Evolutionary conservation across 2,113 vertebrate genomes (phyloP).

Genomic region (Xyrauchen texanus): DNA sequence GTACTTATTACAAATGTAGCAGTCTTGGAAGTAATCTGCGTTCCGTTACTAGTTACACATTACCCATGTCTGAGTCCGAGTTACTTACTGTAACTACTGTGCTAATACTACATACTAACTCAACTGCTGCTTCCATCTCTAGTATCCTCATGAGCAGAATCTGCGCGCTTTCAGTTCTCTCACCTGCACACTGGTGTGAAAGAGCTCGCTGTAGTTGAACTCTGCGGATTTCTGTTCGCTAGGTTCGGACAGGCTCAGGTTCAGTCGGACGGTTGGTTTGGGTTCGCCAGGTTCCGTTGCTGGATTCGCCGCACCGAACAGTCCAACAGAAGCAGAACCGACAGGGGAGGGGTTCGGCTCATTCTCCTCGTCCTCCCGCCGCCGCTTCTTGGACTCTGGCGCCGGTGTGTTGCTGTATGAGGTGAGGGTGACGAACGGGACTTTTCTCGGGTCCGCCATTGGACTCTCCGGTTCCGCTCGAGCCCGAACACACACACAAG

Average conservation of each 20-base stretch:
- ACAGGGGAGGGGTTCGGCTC: slow-evolving; percentile 54
- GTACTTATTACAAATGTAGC: no score
- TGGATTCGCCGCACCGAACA: slow-evolving; percentile 65
- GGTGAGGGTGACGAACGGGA: slow-evolving; percentile 81
- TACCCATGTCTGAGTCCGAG: no score
- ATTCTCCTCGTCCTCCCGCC: slow-evolving; percentile 75
- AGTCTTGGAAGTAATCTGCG: no score
- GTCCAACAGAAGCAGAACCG: slow-evolving; percentile 48
- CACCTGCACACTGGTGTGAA: slow-evolving; percentile 73
- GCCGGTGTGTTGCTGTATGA: slow-evolving; percentile 66
- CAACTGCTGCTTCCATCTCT: no score
- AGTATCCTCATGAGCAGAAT: neutral
- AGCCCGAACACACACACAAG: slow-evolving; percentile 24
- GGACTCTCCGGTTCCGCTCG: slow-evolving; percentile 28
- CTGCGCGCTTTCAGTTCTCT: neutral
- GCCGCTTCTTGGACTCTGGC: slow-evolving; percentile 74
- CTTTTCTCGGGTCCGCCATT: slow-evolving; percentile 91
- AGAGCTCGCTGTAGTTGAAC: slow-evolving; percentile 92
- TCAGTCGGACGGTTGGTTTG: slow-evolving; percentile 84
- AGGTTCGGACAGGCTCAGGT: slow-evolving; percentile 85
- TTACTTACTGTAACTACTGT: no score
- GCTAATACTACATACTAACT: no score
- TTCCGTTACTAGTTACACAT: no score
- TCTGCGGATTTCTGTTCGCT: slow-evolving; percentile 88
- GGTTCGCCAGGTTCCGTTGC: slow-evolving; percentile 53